Evolutionary conservation across 2,888 invertebrate species (phyloP), one percentile per base, ranked within the genome.

Genomic region (Phytoseiulus persimilis): DNA sequence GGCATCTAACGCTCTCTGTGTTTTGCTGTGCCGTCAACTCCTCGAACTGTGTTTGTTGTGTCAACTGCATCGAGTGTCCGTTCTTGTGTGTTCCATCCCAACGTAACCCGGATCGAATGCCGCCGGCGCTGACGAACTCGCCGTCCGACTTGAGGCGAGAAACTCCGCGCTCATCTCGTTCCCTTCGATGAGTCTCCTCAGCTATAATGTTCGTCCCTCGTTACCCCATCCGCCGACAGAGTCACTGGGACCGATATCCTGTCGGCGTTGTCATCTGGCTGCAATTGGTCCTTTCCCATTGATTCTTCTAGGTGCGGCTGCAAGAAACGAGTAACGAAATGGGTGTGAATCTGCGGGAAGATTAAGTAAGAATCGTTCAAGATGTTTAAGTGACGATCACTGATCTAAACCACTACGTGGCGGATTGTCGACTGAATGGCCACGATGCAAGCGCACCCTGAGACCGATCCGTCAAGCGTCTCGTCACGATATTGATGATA

Each of bases 301-400:
- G 65, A 33, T 32, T 87, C 32, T 87, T 87, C 87, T 87, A 87
- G 87, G 87, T 87, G 87, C 87, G 87, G 87, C 87, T 87, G 87
- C 87, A 87, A 87, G 32, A 87, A 87, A 33, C 87, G 33, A 23
- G 87, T 87, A 23, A 32, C 87, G 45, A 87, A 87, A 23, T 87
- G 87, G 87, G 87, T 87, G 87, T 87, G 87, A 87, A 87, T 23
- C 65, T 18, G 65, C 65, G 65, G 65, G 18, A 65, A 65, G 23
- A 65, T 65, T 65, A 28, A 14, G 65, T 65, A 65, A 65, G 65
- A 65, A 23, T 65, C 65, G 18, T 65, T 65, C 65, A 28, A 65
- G 14, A 65, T 65, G 65, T 65, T 65, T 14, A 14, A 11, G 18
- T 65, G 65, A 65, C 28, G 14, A 65, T 65, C 65, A 65, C 65